Conservation (phyloP, 2,888 invertebrate species). For the Platycheirus rosarum region DNA sequence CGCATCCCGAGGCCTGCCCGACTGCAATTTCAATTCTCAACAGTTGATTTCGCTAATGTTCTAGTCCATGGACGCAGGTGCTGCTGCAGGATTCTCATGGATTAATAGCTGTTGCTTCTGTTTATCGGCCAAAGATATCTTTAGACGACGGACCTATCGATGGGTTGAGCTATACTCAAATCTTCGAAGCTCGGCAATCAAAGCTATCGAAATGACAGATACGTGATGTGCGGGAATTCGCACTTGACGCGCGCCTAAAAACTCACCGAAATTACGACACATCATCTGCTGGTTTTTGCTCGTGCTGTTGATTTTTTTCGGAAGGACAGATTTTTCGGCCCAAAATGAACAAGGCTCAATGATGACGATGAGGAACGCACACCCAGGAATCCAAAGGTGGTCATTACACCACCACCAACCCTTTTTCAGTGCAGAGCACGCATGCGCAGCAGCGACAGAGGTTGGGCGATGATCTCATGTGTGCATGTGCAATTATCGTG, state of each 20-base stretch:
- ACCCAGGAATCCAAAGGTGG: constrained; percentile 64
- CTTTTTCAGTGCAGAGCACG: constrained; percentile 39
- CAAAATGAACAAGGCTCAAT: constrained; percentile 20
- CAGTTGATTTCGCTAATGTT: constrained; percentile 73
- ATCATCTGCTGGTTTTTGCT: constrained; percentile 66
- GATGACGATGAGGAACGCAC: constrained; percentile 29
- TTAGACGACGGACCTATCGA: constrained; percentile 1
- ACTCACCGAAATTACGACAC: neutral
- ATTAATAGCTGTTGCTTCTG: constrained; percentile 57
- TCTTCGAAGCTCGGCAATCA: constrained; percentile 34
- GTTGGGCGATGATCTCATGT: constrained; percentile 30
- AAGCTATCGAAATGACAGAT: constrained; percentile 53
- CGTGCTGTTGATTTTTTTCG: constrained; percentile 34
- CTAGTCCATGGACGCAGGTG: constrained; percentile 65
- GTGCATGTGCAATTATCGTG: constrained; percentile 66
- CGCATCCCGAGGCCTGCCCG: constrained; percentile 46
- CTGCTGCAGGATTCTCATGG: constrained; percentile 34
- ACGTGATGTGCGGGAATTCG: constrained; percentile 58
- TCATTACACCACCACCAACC: constrained; percentile 69
- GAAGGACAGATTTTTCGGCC: constrained; percentile 56
- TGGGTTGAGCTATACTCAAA: constrained; percentile 48
- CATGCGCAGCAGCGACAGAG: constrained; percentile 39
- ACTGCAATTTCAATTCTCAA: constrained; percentile 66
- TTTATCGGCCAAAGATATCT: constrained; percentile 45
- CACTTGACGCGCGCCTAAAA: constrained; percentile 34